Percentiles rank a stretch among this genome's conserved stretches.
These are phyloP conservation scores for Limnephilus rhombicus DNA, from an alignment of 2,888 invertebrate genomes.

Conservation along the genomic window DNA sequence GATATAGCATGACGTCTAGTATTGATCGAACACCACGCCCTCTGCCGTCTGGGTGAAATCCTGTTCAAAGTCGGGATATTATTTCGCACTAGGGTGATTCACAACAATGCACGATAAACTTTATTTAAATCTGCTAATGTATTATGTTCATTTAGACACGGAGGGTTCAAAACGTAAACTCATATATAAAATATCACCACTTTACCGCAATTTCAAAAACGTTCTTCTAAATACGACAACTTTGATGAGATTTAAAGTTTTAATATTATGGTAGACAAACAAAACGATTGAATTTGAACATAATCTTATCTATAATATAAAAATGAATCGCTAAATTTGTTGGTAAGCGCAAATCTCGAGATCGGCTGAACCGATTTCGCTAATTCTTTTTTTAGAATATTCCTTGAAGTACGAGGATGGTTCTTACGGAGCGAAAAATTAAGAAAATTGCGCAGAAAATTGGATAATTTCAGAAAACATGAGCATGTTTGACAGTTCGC, in stretches of 20 bases:
- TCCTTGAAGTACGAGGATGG: no score
- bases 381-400: no score
- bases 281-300: background rate
- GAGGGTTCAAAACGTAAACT: background rate
- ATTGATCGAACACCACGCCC: conserved; percentile 48
- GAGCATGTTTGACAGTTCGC: no score
- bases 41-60: conserved; percentile 26
- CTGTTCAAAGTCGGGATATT: conserved; percentile 31
- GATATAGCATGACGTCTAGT: conserved; percentile 30
- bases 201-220: background rate
- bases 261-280: background rate
- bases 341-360: no score
- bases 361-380: no score
- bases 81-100: conserved; percentile 32
- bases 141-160: background rate
- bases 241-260: background rate
- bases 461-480: no score
- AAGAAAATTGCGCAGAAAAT: no score
- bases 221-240: background rate
- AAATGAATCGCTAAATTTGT: no score
- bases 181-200: background rate
- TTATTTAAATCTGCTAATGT: conserved; percentile 22
- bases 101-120: background rate
- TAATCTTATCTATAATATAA: background rate
- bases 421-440: no score